phyloP scores from a whole-genome alignment of 2,888 invertebrate genomes.

The Pyrrhia umbra region DNA sequence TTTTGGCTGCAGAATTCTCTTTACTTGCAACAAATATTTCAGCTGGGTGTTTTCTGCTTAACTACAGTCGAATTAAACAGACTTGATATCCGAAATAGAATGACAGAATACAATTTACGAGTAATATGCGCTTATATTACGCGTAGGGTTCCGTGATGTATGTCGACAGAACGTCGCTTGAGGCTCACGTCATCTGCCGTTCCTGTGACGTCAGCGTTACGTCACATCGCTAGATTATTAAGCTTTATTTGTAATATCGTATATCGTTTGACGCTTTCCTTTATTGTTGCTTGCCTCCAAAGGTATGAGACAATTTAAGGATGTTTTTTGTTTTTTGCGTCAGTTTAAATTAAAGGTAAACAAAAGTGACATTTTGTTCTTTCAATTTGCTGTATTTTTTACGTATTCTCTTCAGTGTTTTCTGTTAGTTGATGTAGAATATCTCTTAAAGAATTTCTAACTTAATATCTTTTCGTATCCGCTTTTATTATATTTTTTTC shows the following conservation, averaged over 20 bases:
- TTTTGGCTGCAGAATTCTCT: too few species aligned
- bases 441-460: too few species aligned
- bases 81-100: conserved; percentile 46
- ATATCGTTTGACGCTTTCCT: conserved; percentile 32
- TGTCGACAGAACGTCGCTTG: conserved; percentile 66
- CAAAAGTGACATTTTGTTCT: too few species aligned
- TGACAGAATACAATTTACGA: conserved; percentile 42
- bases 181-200: conserved; percentile 64
- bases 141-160: conserved; percentile 50
- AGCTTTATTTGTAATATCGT: conserved; percentile 57
- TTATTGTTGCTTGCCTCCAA: conserved; percentile 20
- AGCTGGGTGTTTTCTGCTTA: not conserved
- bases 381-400: not conserved
- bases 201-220: conserved; percentile 62
- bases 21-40: not conserved
- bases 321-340: conserved; percentile 6
- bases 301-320: conserved; percentile 20
- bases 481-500: too few species aligned
- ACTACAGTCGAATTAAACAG: conserved; percentile 33
- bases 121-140: conserved; percentile 55
- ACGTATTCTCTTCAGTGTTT: too few species aligned
- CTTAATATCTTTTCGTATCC: too few species aligned
- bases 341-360: conserved; percentile 1
- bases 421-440: too few species aligned
- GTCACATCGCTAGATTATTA: conserved; percentile 64